These are phyloP conservation scores for Phymorhynchus buccinoides DNA, from an alignment of 1,140 invertebrate species.

Conservation along the genomic window DNA sequence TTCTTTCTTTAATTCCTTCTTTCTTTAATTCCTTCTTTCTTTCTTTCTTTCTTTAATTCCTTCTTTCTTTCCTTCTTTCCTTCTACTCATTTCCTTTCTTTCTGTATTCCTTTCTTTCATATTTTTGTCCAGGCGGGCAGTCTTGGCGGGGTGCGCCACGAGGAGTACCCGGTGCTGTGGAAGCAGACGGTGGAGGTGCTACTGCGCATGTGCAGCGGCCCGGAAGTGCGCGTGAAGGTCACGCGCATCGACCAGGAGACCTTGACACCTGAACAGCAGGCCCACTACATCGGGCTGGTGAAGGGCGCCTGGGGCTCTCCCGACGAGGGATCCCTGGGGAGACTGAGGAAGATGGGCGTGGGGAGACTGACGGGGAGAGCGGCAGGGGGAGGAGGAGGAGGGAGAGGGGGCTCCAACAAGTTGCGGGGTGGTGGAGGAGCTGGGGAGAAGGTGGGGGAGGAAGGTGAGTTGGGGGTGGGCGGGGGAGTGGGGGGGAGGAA, in stretches of 20 bases:
- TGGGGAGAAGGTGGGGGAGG: background rate
- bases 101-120: background rate
- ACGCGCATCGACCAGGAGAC: constrained; percentile 57
- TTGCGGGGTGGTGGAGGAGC: background rate
- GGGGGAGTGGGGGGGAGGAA: background rate
- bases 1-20: no score
- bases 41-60: no score
- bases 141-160: constrained; percentile 42
- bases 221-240: constrained; percentile 56
- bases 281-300: constrained; percentile 54
- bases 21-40: no score
- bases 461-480: constrained; percentile 24
- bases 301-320: constrained; percentile 48
- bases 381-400: background rate
- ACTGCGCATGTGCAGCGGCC: constrained; percentile 55
- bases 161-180: constrained; percentile 58
- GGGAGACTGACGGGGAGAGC: background rate
- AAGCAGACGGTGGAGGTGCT: constrained; percentile 60
- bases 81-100: background rate
- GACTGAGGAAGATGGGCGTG: constrained; percentile 18
- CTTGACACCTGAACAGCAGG: constrained; percentile 57
- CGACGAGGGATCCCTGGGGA: constrained; percentile 33
- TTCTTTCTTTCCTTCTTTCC: no score
- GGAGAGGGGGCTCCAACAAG: background rate
- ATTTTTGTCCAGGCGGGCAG: constrained; percentile 47